These are phyloP conservation scores for Liopterus haemorrhoidalis DNA, from an alignment of 2,888 invertebrate genomes.

Conservation along the genomic window DNA sequence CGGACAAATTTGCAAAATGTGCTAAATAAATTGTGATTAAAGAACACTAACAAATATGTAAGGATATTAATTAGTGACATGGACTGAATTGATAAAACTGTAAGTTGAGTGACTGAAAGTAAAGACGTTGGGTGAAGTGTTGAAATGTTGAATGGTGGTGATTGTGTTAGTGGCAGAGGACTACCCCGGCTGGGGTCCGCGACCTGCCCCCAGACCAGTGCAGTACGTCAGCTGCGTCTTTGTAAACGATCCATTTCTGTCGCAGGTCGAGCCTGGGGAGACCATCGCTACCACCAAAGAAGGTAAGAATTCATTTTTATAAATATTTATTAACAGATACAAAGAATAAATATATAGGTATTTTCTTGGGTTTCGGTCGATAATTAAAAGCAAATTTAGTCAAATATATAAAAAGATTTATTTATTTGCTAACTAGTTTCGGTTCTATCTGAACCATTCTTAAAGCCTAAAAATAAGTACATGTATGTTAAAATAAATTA, in stretches of 20 bases:
- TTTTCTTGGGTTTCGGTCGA: no score
- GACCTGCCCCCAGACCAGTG: slow-evolving; percentile 36
- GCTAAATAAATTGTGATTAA: no score
- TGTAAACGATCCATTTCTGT: slow-evolving; percentile 42
- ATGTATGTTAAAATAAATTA: no score
- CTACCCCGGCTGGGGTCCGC: slow-evolving; percentile 53
- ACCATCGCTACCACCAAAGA: slow-evolving; percentile 83
- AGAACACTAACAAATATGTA: no score
- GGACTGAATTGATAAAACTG: no score
- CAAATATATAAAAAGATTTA: no score
- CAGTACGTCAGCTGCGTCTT: slow-evolving; percentile 44
- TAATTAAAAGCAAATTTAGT: no score
- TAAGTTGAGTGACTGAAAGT: neutral
- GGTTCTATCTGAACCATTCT: no score
- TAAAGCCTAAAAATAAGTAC: no score
- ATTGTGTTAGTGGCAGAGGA: slow-evolving; percentile 58
- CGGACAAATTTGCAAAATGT: no score
- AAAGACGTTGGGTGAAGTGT: slow-evolving; percentile 6
- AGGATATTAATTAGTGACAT: no score
- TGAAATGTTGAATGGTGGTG: slow-evolving; percentile 58
- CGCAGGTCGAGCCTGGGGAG: slow-evolving; percentile 60
- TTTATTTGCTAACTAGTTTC: no score
- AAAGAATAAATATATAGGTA: neutral
- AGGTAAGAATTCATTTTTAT: slow-evolving; percentile 52
- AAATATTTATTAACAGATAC: neutral